Conservation (phyloP, 2,113 vertebrate genomes). For the Numenius arquata region DNA sequence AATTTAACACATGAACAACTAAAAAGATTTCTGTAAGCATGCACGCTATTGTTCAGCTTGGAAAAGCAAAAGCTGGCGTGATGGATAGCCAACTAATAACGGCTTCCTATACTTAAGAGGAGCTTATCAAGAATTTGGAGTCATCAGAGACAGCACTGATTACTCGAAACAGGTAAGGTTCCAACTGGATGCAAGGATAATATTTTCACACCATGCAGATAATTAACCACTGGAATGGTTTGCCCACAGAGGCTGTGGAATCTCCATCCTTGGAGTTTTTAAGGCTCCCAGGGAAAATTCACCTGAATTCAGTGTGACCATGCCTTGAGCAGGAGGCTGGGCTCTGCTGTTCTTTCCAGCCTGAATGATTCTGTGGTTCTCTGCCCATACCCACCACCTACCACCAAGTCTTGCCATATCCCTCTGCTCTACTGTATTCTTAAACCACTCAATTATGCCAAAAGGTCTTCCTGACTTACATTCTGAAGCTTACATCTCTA, state of each 20-base stretch:
- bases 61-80: not conserved
- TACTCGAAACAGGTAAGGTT: not conserved
- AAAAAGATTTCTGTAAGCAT: not conserved
- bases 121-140: not conserved
- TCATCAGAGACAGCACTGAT: not conserved
- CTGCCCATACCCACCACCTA: not conserved
- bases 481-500: not conserved
- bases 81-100: not conserved
- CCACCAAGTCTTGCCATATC: not conserved
- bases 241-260: not conserved
- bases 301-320: not conserved
- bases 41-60: not conserved
- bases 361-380: fast-evolving
- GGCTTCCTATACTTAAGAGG: not conserved
- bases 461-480: not conserved
- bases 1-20: not conserved
- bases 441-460: not conserved
- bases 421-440: not conserved
- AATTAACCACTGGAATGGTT: not conserved
- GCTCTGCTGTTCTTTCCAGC: not conserved
- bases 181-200: not conserved
- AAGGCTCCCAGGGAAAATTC: not conserved
- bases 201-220: not conserved
- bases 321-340: not conserved
- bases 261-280: not conserved